Evolutionary conservation across 2,113 vertebrate species (phyloP).

Genomic region (Phaetusa simplex): DNA sequence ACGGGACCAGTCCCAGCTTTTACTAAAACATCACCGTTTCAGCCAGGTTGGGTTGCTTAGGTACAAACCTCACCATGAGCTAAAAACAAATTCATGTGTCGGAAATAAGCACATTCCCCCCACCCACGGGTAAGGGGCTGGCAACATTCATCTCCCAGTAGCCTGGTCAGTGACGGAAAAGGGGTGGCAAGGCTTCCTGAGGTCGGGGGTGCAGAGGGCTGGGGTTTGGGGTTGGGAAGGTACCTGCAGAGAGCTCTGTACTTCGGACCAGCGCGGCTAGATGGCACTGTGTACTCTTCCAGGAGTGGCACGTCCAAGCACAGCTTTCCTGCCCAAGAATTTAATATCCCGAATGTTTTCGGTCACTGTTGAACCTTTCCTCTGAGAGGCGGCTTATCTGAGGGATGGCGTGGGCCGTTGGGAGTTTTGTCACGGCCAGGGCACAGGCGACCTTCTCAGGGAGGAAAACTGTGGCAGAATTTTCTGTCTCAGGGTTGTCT

Average conservation of each 20-base stretch:
- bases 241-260: neutral
- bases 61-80: neutral
- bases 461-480: neutral
- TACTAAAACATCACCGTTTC: neutral
- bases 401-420: neutral
- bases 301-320: neutral
- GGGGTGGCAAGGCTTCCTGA: neutral
- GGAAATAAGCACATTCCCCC: neutral
- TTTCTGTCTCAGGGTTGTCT: neutral
- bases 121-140: neutral
- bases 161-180: neutral
- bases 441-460: neutral
- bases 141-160: accelerated
- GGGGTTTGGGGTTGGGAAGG: neutral
- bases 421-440: neutral
- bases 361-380: neutral
- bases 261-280: conserved; percentile 36
- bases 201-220: neutral
- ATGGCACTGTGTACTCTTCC: conserved; percentile 56
- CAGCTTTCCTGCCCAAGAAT: neutral
- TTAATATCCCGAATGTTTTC: neutral
- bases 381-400: neutral
- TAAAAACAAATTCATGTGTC: neutral
- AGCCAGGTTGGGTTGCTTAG: neutral
- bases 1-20: neutral